Evolutionary conservation across 1,140 invertebrate genomes (phyloP).

Genomic region (Bombyx mandarina): DNA sequence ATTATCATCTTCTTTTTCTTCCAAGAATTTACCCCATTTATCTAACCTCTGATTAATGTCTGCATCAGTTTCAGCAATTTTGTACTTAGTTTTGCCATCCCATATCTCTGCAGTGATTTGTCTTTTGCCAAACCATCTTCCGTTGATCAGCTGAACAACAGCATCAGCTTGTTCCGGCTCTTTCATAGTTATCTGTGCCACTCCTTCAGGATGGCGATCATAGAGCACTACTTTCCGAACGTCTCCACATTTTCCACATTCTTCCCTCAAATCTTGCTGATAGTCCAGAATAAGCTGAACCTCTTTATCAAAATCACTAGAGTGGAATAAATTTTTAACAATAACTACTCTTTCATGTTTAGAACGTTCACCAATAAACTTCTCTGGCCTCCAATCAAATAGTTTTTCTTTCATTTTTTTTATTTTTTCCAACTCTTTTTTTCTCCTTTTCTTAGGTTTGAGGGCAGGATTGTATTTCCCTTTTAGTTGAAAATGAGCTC

Average conservation of each 20-base stretch:
- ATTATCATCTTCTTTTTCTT: constrained; percentile 27
- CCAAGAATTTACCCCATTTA: constrained; percentile 90
- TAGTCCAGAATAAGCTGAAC: constrained; percentile 92
- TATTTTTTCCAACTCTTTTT: constrained; percentile 90
- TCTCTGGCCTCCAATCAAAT: constrained; percentile 97
- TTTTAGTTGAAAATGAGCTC: constrained; percentile 95
- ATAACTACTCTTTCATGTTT: constrained; percentile 94
- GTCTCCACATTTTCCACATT: constrained; percentile 92
- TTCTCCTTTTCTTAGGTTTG: constrained; percentile 93
- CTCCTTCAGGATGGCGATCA: constrained; percentile 95
- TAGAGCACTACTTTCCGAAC: constrained; percentile 94
- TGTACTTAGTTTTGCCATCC: constrained; percentile 97
- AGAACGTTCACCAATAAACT: constrained; percentile 83
- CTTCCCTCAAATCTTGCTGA: constrained; percentile 90
- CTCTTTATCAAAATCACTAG: constrained; percentile 91
- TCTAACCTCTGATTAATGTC: constrained; percentile 85
- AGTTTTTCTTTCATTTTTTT: constrained; percentile 96
- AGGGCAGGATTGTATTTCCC: constrained; percentile 94
- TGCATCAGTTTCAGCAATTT: constrained; percentile 91
- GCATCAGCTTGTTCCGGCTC: constrained; percentile 92
- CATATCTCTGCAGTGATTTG: constrained; percentile 89
- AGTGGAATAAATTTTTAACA: constrained; percentile 94
- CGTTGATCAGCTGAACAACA: constrained; percentile 90
- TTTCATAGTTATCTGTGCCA: constrained; percentile 93
- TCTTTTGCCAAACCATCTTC: constrained; percentile 91